Evolutionary conservation across 2,797 vertebrate genomes (phyloP).

Genomic region (Myotis myotis): DNA sequence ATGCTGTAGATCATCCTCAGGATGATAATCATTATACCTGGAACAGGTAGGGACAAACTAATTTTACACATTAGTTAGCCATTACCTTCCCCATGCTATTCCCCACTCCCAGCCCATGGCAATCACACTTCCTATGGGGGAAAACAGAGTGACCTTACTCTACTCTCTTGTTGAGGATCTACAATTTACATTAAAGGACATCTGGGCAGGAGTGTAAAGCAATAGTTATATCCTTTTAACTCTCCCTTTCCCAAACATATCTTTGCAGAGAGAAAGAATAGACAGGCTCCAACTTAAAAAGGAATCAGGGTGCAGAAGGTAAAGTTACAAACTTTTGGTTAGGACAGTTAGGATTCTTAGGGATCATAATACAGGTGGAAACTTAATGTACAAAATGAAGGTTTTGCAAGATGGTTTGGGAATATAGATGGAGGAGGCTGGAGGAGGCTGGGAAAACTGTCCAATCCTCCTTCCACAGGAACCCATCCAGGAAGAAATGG

Average conservation of each 20-base stretch:
- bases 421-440: background rate
- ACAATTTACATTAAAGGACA: background rate
- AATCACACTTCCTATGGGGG: background rate
- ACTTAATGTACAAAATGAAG: background rate
- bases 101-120: background rate
- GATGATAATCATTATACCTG: slow-evolving; percentile 95
- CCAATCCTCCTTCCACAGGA: background rate
- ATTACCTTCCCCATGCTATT: background rate
- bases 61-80: background rate
- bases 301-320: background rate
- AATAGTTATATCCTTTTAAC: background rate
- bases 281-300: background rate
- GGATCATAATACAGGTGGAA: background rate
- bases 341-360: background rate
- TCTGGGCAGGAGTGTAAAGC: background rate
- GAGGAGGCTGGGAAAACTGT: background rate
- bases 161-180: background rate
- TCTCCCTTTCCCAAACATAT: background rate
- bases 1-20: slow-evolving; percentile 93
- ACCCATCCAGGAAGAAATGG: background rate
- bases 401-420: background rate
- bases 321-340: background rate
- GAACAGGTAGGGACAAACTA: background rate
- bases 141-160: background rate
- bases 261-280: background rate